Evolutionary conservation across 2,113 vertebrate genomes (phyloP).

Genomic region (Danio rerio): GRCz12tu NC_133178.1:21527001-21527500

Average conservation of each 20-base stretch:
- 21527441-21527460: neutral
- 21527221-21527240: neutral
- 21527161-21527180: neutral
- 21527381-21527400: conserved; percentile 51
- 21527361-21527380: neutral
- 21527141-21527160: neutral
- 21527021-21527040: neutral
- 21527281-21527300: neutral
- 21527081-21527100: neutral
- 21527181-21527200: neutral
- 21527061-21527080: neutral
- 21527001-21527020: neutral
- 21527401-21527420: conserved; percentile 44
- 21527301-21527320: conserved; percentile 15
- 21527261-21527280: neutral
- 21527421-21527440: conserved; percentile 27
- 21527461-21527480: neutral
- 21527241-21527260: neutral
- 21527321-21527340: conserved; percentile 23
- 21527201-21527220: neutral
- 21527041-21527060: neutral
- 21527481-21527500: conserved; percentile 6
- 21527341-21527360: conserved; percentile 27
- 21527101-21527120: neutral
- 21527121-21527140: neutral